Percentiles rank a stretch among this genome's conserved stretches.
These are phyloP conservation scores for Hypocryptadius cinnamomeus DNA, from an alignment of 2,113 vertebrate genomes.

Conservation along the genomic window DNA sequence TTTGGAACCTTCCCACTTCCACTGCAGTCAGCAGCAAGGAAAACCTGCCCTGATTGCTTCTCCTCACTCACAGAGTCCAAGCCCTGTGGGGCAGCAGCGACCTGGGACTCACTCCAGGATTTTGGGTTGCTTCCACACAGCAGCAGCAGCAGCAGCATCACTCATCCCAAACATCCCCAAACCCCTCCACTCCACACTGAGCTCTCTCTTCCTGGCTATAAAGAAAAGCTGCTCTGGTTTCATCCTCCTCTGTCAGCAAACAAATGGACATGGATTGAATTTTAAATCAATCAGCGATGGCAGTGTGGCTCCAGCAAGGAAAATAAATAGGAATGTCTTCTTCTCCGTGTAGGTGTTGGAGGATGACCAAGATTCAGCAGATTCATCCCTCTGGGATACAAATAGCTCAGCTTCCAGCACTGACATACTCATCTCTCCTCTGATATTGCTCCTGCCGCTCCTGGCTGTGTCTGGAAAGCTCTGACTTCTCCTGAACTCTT, in stretches of 20 bases:
- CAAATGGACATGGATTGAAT: neutral
- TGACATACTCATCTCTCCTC: neutral
- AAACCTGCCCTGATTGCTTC: neutral
- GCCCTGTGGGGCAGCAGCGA: neutral
- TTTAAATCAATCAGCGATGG: neutral
- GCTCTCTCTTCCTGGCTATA: neutral
- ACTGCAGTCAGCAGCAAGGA: too few species aligned
- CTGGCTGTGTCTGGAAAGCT: neutral
- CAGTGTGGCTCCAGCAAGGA: neutral
- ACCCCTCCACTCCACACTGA: neutral
- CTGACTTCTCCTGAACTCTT: neutral
- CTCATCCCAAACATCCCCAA: neutral
- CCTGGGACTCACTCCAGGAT: neutral
- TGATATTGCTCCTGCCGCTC: neutral
- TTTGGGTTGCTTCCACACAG: neutral
- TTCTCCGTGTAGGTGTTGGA: neutral
- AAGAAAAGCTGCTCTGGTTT: neutral
- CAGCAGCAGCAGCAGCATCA: neutral
- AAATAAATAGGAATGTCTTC: neutral
- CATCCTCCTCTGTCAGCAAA: neutral
- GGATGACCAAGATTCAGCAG: neutral
- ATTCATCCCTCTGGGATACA: neutral
- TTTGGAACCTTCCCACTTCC: neutral
- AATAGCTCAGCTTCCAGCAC: neutral
- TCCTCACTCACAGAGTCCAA: neutral